Evolutionary conservation across 2,113 vertebrate genomes (phyloP).

Genomic region (Psophia crepitans): DNA sequence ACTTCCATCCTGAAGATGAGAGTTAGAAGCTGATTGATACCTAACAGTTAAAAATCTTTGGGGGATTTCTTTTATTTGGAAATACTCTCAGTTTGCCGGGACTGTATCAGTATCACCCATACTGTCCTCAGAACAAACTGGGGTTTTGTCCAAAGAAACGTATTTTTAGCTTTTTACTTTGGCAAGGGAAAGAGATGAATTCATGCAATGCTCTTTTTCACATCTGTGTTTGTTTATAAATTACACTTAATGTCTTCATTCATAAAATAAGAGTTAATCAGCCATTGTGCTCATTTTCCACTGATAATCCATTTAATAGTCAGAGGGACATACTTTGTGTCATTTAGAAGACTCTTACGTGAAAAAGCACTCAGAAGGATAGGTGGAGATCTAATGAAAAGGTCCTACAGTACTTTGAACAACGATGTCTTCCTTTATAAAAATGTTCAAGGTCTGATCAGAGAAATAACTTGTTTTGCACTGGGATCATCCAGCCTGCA

Average conservation of each 20-base stretch:
- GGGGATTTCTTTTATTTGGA: background rate
- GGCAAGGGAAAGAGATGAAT: background rate
- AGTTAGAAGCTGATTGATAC: background rate
- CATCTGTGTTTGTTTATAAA: conserved; percentile 42
- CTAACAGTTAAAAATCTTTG: background rate
- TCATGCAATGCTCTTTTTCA: background rate
- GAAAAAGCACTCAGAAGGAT: background rate
- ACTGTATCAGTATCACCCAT: background rate
- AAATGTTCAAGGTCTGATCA: background rate
- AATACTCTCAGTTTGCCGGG: background rate
- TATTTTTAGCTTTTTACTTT: conserved; percentile 36
- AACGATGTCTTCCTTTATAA: background rate
- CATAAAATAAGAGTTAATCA: conserved; percentile 23
- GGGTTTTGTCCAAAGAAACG: background rate
- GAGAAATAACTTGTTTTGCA: background rate
- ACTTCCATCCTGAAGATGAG: background rate
- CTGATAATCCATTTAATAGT: background rate
- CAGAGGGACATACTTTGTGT: background rate
- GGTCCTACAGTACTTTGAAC: background rate
- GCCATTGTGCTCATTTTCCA: background rate
- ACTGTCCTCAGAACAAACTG: background rate
- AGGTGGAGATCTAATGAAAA: background rate
- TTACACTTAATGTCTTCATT: background rate
- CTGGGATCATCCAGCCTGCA: background rate
- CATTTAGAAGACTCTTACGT: background rate